These are phyloP conservation scores for Phalanger gymnotis DNA, from an alignment of 2,797 vertebrate species.

Conservation along the genomic window DNA sequence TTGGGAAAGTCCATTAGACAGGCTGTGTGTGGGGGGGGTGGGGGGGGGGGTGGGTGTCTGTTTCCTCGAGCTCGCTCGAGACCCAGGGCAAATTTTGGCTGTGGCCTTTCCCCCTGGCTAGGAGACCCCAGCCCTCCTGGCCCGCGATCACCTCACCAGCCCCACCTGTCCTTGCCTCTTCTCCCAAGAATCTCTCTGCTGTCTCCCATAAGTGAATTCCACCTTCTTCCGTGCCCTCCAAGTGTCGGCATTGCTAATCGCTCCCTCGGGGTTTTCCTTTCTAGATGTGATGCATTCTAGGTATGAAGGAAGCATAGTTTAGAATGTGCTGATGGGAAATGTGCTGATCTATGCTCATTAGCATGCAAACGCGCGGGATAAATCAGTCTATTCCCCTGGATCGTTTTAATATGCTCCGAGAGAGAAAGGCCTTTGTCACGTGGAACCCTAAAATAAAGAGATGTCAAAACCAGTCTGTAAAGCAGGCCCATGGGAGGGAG, in stretches of 20 bases:
- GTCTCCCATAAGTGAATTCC: neutral
- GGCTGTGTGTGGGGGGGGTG: too few species aligned
- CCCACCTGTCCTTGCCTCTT: too few species aligned
- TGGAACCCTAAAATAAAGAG: neutral
- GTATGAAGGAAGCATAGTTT: neutral
- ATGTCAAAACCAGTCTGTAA: neutral
- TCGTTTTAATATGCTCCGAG: neutral
- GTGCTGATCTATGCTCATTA: neutral
- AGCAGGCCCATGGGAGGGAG: neutral
- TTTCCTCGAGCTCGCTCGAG: too few species aligned
- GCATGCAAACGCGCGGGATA: neutral
- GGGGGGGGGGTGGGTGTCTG: too few species aligned
- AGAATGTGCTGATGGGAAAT: neutral
- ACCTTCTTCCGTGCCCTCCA: neutral
- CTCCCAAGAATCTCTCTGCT: too few species aligned
- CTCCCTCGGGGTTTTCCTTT: neutral
- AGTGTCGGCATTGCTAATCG: neutral
- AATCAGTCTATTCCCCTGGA: neutral
- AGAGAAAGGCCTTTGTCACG: neutral
- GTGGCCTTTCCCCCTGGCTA: too few species aligned
- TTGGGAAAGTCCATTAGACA: too few species aligned
- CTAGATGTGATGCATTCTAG: neutral
- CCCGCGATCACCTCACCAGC: too few species aligned
- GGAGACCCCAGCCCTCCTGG: too few species aligned
- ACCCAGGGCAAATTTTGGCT: too few species aligned